Conservation (phyloP, 2,113 vertebrate species). For the Scolopax mira region DNA sequence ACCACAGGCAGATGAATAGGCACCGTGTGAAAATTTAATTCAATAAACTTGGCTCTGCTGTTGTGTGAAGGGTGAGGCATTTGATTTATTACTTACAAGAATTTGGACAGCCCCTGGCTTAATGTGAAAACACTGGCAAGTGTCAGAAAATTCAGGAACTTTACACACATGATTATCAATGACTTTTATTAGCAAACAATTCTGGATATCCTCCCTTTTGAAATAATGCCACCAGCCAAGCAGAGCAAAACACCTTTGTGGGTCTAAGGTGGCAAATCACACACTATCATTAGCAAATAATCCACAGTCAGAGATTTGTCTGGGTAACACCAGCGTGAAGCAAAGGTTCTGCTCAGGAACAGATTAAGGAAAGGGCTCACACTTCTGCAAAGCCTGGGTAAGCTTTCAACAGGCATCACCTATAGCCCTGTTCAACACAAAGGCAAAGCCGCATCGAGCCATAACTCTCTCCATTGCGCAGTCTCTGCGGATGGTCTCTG, state of each 20-base stretch:
- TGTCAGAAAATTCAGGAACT: slow-evolving; percentile 41
- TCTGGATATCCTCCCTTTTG: slow-evolving; percentile 33
- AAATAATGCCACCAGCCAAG: not conserved
- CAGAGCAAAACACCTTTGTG: not conserved
- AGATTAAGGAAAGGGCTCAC: not conserved
- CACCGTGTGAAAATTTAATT: slow-evolving; percentile 47
- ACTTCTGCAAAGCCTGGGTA: not conserved
- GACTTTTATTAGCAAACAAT: slow-evolving; percentile 47
- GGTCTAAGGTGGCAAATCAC: not conserved
- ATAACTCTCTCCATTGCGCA: not conserved
- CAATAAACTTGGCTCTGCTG: slow-evolving; percentile 31
- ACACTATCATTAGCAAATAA: not conserved
- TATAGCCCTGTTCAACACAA: not conserved
- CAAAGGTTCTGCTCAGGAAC: not conserved
- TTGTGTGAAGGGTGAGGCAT: slow-evolving; percentile 44
- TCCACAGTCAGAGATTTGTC: not conserved
- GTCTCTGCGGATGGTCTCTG: not conserved
- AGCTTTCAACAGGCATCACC: not conserved
- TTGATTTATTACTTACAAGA: slow-evolving; percentile 62
- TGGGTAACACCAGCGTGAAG: not conserved
- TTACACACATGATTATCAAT: slow-evolving; percentile 5
- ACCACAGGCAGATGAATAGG: slow-evolving; percentile 31
- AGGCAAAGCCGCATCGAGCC: not conserved
- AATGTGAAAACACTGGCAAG: slow-evolving; percentile 38
- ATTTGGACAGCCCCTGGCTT: slow-evolving; percentile 57